Base-by-base conservation (phyloP, 2,888 invertebrate species). In the Stictocephala bisonia region DNA sequence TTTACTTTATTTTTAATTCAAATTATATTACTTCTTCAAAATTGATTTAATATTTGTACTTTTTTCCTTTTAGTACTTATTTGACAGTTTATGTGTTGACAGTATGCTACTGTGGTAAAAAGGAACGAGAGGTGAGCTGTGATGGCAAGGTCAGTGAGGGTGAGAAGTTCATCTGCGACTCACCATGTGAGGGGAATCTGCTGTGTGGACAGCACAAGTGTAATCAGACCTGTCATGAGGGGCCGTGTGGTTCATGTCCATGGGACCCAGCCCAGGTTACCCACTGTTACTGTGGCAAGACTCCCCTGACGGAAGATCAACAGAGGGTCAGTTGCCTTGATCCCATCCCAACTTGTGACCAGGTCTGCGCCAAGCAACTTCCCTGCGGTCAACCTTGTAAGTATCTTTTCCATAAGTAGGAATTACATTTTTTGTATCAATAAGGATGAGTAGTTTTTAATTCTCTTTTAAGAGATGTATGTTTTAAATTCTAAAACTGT, bases 331-430 rank as follows among this genome's bases (percentile, higher is more conserved):
- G 88, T 7, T 97, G 96, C 83, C 85, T 90, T 4, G 95, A 96
- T 83, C 90, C 93, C 0, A 89, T 97, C 77, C 93, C 95, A 0
- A 88, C 91, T 40, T 97, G 97, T 84, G 91, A 90, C 53, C 90
- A 88, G 80, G 83, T 85, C 53, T 89, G 88, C 79, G 82, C 78
- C 7, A 85, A 84, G 77, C 79, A 76, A 51, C 79, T 86, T 1
- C 81, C 80, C 53, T 86, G 86, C 75, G 85, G 86, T 11, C 84
- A 83, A 56, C 84, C 84, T 9, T 82, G 85, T 85, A 75, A 81
- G 82, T 78, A 11, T 13, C 18, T 9, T 9, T 6, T 15, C 15
- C n/a, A n/a, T n/a, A n/a, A n/a, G n/a, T n/a, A n/a, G n/a, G n/a
- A n/a, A n/a, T n/a, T n/a, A n/a, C n/a, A n/a, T n/a, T n/a, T n/a